Conservation (phyloP, 2,888 invertebrate species). For the Acronicta psi region DNA sequence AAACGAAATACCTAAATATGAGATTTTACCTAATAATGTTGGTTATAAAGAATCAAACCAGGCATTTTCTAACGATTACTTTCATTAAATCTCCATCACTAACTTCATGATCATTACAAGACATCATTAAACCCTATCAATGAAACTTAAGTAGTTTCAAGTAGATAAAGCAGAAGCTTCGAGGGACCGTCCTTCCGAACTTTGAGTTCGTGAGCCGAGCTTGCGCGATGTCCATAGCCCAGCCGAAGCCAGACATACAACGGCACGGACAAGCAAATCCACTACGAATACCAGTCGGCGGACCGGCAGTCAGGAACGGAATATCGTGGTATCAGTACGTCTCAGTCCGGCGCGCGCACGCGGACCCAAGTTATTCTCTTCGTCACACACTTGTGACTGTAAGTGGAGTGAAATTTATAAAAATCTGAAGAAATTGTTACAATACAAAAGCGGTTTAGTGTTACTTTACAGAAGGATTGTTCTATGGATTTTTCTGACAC, state of each 20-base stretch:
- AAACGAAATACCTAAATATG: too few relatives aligned
- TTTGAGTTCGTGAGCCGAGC: conserved; percentile 46
- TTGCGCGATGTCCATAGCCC: conserved; percentile 43
- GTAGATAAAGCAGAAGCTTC: conserved; percentile 60
- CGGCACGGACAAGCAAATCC: conserved; percentile 43
- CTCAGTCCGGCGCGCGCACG: conserved; percentile 60
- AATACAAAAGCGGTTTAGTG: conserved; percentile 48
- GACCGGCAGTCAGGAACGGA: conserved; percentile 72
- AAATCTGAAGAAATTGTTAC: conserved; percentile 59
- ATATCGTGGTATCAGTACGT: conserved; percentile 70
- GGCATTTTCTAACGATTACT: too few relatives aligned
- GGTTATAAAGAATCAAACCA: too few relatives aligned
- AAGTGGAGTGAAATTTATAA: conserved; percentile 80
- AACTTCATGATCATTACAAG: conserved; percentile 33
- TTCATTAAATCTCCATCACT: conserved; percentile 12
- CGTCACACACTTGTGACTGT: conserved; percentile 79
- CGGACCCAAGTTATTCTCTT: conserved; percentile 77
- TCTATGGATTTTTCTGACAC: conserved; percentile 60
- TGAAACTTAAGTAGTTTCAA: conserved; percentile 55
- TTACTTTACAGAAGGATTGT: conserved; percentile 38
- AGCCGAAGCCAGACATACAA: conserved; percentile 41
- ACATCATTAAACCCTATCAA: conserved; percentile 51
- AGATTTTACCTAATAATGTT: too few relatives aligned
- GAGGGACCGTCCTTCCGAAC: conserved; percentile 53
- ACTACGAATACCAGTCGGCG: conserved; percentile 63